phyloP scores from a whole-genome alignment of 2,113 vertebrate species.

The Gasterosteus nipponicus region DNA sequence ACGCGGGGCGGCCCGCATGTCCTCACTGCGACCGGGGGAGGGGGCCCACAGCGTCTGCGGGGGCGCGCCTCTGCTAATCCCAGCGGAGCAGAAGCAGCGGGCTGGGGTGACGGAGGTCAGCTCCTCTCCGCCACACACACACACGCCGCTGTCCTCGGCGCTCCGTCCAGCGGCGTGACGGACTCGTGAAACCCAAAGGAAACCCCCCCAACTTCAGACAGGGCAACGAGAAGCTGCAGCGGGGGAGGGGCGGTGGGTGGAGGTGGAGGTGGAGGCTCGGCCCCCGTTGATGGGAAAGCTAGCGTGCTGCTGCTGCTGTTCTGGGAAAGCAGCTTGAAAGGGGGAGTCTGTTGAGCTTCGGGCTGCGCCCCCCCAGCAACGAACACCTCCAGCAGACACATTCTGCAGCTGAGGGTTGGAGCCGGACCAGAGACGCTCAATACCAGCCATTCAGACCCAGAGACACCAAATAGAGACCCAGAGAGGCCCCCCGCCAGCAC shows the following conservation, averaged over 20 bases:
- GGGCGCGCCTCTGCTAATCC: constrained; percentile 70
- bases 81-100: constrained; percentile 63
- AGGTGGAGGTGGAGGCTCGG: constrained; percentile 32
- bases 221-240: not conserved
- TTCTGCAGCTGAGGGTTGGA: constrained; percentile 68
- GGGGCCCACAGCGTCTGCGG: constrained; percentile 75
- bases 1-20: too few relatives aligned
- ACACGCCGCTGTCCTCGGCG: constrained; percentile 52
- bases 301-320: constrained; percentile 60
- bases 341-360: constrained; percentile 71
- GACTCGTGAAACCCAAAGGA: constrained; percentile 29
- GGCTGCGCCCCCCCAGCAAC: constrained; percentile 41
- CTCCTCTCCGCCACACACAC: constrained; percentile 56
- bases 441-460: constrained; percentile 70
- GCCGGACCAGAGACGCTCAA: constrained; percentile 70
- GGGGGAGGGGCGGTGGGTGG: constrained; percentile 23
- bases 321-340: constrained; percentile 78
- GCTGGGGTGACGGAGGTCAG: constrained; percentile 64
- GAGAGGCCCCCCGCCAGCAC: too few relatives aligned
- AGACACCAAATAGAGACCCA: not conserved
- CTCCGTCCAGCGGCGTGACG: constrained; percentile 36
- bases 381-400: constrained; percentile 53
- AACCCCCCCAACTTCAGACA: not conserved
- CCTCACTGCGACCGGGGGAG: not conserved
- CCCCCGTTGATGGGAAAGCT: constrained; percentile 54